Evolutionary conservation across 2,888 invertebrate genomes (phyloP), one percentile per base, ranked within the genome.

Genomic region (Dermolepida albohirtum): DNA sequence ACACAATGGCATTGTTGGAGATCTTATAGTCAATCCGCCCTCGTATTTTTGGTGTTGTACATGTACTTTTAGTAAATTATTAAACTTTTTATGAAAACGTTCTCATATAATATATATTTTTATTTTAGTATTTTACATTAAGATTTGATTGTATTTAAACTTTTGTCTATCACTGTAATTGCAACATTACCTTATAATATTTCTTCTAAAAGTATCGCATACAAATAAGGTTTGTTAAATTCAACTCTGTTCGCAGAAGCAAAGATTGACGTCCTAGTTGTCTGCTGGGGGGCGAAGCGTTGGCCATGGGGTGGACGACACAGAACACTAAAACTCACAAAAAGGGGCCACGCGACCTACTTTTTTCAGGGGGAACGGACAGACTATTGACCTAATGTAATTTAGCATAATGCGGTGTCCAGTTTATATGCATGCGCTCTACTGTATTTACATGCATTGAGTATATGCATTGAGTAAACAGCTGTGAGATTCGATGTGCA

Each of bases 341-440:
- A 83, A 82, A 81, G 81, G 81, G 80, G 79, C 77, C 82, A 82
- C 81, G 81, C 79, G 81, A 78, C 81, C 77, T 76, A 78, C 79
- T 81, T 81, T 80, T 22, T 80, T 80, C 73, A 74, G 75, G 78
- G 76, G 54, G 68, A 47, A 51, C 41, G 50, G 50, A 50, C 27
- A 43, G 43, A 57, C 75, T 75, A 75, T 77, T 79, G 79, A 80
- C 79, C 81, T 79, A 78, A 78, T 78, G 78, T 78, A 78, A 79
- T 79, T 76, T 75, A 69, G 75, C 75, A 77, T 79, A 79, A 78
- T 78, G 77, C 73, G 74, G 75, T 81, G 81, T 82, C 81, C 82
- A 81, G 78, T 72, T 57, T 57, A 43, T 57, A 43, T 57, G 57
- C 43, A 44, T 29, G 57, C 16, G 44, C 44, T 6, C 22, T 43